Evolutionary conservation across 1,140 invertebrate species (phyloP).

Genomic region (Ylistrum balloti): DNA sequence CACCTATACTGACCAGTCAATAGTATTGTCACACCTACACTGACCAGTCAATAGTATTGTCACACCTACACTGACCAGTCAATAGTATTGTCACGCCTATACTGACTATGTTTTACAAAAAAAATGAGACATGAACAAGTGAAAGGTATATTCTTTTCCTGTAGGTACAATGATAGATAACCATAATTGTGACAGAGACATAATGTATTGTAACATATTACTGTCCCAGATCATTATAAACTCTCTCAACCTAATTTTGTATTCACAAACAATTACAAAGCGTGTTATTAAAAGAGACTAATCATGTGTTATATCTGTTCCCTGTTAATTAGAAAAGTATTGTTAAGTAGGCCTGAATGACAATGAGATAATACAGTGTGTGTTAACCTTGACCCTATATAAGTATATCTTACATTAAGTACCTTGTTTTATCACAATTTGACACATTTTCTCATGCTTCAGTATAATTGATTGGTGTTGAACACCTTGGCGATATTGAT

Average conservation of each 20-base stretch:
- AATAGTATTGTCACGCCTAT: too few relatives aligned
- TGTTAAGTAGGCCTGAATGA: not conserved
- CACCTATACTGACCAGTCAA: too few relatives aligned
- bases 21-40: too few relatives aligned
- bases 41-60: too few relatives aligned
- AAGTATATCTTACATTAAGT: not conserved
- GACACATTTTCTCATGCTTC: not conserved
- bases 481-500: not conserved
- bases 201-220: not conserved
- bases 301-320: not conserved
- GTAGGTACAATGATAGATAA: not conserved
- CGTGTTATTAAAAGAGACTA: constrained; percentile 9
- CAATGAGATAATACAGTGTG: not conserved
- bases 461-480: not conserved
- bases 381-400: not conserved
- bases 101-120: too few relatives aligned
- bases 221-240: not conserved
- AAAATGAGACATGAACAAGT: too few relatives aligned
- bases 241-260: not conserved
- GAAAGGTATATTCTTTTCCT: too few relatives aligned
- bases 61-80: too few relatives aligned
- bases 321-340: not conserved
- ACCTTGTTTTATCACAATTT: not conserved
- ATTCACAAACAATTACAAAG: not conserved
- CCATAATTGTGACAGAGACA: not conserved